These are phyloP conservation scores for Anas flavirostris DNA, from an alignment of 2,797 vertebrate species.

Conservation along the genomic window DNA sequence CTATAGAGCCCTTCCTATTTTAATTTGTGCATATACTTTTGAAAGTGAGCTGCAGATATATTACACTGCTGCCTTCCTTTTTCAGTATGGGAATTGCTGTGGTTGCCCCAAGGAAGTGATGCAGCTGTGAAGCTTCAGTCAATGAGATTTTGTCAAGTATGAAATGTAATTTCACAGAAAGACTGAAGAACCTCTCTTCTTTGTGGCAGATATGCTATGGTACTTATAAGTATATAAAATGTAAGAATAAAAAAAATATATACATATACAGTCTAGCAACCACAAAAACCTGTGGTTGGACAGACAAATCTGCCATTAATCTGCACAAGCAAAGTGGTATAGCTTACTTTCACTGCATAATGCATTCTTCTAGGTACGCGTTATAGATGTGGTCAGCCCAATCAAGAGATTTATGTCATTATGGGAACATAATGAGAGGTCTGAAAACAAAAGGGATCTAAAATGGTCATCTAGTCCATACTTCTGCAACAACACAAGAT, in stretches of 20 bases:
- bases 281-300: not conserved
- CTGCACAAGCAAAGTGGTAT: not conserved
- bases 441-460: not conserved
- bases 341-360: not conserved
- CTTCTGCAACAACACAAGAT: not conserved
- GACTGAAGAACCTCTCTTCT: not conserved
- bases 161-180: conserved; percentile 25
- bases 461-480: not conserved
- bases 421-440: not conserved
- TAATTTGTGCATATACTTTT: not conserved
- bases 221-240: not conserved
- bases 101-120: not conserved
- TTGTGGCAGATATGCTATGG: not conserved
- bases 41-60: not conserved
- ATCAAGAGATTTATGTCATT: not conserved
- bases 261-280: accelerated
- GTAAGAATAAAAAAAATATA: not conserved
- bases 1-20: not conserved
- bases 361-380: not conserved
- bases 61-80: not conserved
- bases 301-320: not conserved
- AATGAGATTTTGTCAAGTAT: not conserved
- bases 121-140: not conserved
- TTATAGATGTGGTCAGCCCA: not conserved
- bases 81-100: not conserved